Percentiles rank a stretch among this genome's conserved stretches.
phyloP scores from a whole-genome alignment of 2,888 invertebrate species.

The Elmis aenea region DNA sequence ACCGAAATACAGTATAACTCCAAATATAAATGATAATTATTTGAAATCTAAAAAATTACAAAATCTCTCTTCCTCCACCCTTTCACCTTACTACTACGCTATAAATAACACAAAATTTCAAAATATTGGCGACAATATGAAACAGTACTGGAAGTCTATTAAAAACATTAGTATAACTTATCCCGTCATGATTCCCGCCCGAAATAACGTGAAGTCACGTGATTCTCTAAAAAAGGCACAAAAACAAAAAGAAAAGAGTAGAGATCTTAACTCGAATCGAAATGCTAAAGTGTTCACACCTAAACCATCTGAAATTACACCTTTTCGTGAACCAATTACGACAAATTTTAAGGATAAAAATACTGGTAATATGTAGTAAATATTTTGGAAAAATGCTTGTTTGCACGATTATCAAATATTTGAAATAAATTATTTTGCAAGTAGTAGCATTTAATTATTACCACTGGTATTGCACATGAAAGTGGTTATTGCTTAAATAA shows the following conservation, averaged over 20 bases:
- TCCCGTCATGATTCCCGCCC: slow-evolving; percentile 58
- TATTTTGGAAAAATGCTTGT: slow-evolving; percentile 5
- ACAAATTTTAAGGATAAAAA: slow-evolving; percentile 21
- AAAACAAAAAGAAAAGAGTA: slow-evolving; percentile 47
- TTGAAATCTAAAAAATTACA: slow-evolving; percentile 19
- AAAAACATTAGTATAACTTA: slow-evolving; percentile 55
- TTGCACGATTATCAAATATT: not conserved
- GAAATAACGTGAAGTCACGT: slow-evolving; percentile 40
- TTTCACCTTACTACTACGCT: slow-evolving; percentile 32
- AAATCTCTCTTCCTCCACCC: slow-evolving; percentile 10
- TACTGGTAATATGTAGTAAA: slow-evolving; percentile 27
- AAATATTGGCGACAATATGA: slow-evolving; percentile 35
- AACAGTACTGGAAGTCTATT: slow-evolving; percentile 40
- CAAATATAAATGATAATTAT: slow-evolving; percentile 22
- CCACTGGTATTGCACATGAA: no score
- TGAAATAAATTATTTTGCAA: slow-evolving; percentile 4
- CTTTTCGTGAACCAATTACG: slow-evolving; percentile 20
- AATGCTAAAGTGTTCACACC: slow-evolving; percentile 40
- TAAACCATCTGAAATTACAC: slow-evolving; percentile 33
- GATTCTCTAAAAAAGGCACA: slow-evolving; percentile 39
- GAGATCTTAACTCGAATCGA: slow-evolving; percentile 44
- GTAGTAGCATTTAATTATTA: no score
- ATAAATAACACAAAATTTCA: slow-evolving; percentile 38
- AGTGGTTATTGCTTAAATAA: no score
- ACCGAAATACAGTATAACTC: slow-evolving; percentile 25